Evolutionary conservation across 1,140 invertebrate genomes (phyloP), one percentile per base, ranked within the genome.

Genomic region (Drosophila virilis): DNA sequence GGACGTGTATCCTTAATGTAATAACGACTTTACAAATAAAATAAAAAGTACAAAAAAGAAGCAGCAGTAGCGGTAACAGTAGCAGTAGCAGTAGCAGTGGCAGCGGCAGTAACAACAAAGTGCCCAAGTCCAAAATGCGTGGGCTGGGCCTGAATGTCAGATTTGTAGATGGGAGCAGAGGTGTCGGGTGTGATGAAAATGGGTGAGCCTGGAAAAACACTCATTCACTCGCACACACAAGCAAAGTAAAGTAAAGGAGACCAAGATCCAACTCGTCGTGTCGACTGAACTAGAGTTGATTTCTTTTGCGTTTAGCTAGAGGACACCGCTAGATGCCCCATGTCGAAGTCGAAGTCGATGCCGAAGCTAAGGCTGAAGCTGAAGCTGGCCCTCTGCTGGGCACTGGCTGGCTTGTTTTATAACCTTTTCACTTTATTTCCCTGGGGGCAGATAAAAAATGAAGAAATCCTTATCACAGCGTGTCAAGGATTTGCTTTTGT

Each of bases 361-460:
- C 12, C 22, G 42, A 46, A 37, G 17, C 13, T 8, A 33, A 15
- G 61, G 59, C 62, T 52, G 15, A 61, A 54, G n/a, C 43, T 48
- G 58, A 15, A 32, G 64, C 54, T 54, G 28, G 46, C 13, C 17
- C 70, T 43, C 40, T 70, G 58, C 37, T 58, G 57, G 73, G 64
- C 51, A 54, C 58, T 57, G 74, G 68, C 35, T 59, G 15, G 38
- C 40, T 62, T 80, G 84, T 48, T 48, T 91, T 91, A 91, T 91
- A 91, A 91, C 88, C 88, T 91, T 91, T 91, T 91, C 88, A 91
- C 80, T 91, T 91, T 91, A 91, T 91, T 91, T 91, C 88, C 88
- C 88, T 79, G 83, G 88, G 88, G 88, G 70, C 66, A 91, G 88
- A 91, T 91, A 91, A 91, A 91, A 91, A 91, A 91, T 91, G 88